Percentiles rank a stretch among this genome's conserved stretches.
phyloP scores from a whole-genome alignment of 2,888 invertebrate species.

The Eristalinus aeneus region DNA sequence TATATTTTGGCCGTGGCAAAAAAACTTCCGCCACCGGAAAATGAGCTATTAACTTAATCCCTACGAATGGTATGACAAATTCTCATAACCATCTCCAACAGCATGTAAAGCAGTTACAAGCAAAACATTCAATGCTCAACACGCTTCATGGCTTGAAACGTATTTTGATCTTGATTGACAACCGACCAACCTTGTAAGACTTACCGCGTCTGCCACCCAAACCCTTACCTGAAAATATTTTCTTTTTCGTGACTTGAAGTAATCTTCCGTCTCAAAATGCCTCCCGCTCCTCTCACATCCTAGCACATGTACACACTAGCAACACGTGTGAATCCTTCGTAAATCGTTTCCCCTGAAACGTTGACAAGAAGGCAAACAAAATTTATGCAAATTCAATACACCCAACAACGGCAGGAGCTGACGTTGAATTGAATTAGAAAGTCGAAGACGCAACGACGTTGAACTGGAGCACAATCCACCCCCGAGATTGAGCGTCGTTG shows the following conservation, averaged over 20 bases:
- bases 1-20: no score
- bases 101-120: neutral
- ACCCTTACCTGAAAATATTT: neutral
- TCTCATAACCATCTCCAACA: neutral
- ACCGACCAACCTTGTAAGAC: neutral
- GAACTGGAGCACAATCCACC: neutral
- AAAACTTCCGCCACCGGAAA: no score
- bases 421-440: neutral
- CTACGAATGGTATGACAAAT: no score
- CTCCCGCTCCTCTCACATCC: neutral
- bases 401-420: neutral
- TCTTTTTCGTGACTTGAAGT: neutral
- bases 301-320: neutral
- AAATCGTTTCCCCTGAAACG: neutral
- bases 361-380: neutral
- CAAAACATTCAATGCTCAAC: neutral
- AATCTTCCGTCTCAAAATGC: neutral
- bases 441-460: neutral
- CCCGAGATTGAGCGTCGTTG: neutral
- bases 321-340: neutral
- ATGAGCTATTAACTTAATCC: no score
- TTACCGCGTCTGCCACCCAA: neutral
- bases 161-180: neutral
- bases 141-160: neutral
- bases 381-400: conserved; percentile 6